Percentiles rank a stretch among this genome's conserved stretches.
Conservation (phyloP, 2,113 vertebrate genomes). For the Pyrgilauda ruficollis region DNA sequence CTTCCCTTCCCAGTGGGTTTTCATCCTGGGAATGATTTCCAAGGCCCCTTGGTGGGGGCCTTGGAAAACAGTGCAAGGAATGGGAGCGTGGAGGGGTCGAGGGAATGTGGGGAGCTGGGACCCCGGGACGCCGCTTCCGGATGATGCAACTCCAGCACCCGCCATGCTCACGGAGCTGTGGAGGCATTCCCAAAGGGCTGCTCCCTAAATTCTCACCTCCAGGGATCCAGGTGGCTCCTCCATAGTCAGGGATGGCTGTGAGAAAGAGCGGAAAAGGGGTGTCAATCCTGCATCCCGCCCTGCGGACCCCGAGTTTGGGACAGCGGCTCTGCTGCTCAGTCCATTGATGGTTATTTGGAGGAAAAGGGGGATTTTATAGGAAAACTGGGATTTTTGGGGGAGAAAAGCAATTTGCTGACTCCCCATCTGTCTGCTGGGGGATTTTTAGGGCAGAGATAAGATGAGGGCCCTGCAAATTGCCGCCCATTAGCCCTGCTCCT, state of each 20-base stretch:
- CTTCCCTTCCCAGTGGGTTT: accelerated
- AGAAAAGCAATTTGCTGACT: too few relatives aligned
- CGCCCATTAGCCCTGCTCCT: accelerated
- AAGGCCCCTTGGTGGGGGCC: background rate
- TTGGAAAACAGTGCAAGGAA: background rate
- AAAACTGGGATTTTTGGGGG: background rate
- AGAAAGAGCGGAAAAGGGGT: background rate
- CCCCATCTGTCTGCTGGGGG: background rate
- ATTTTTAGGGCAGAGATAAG: background rate
- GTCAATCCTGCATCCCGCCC: accelerated
- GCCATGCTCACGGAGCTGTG: accelerated
- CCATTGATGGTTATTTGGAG: accelerated
- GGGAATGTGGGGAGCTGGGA: background rate
- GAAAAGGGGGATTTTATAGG: background rate
- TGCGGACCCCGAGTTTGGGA: accelerated
- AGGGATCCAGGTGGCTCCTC: accelerated
- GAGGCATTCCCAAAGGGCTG: background rate
- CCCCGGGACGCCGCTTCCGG: accelerated
- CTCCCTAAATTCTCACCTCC: slow-evolving; percentile 16
- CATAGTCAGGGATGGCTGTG: background rate
- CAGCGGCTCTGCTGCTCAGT: accelerated
- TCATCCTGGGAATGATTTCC: background rate
- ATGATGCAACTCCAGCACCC: background rate
- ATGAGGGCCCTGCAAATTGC: accelerated
- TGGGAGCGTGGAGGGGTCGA: accelerated